Percentiles rank a stretch among this genome's conserved stretches.
Conservation (phyloP, 2,113 vertebrate genomes). For the Catagonus wagneri region DNA sequence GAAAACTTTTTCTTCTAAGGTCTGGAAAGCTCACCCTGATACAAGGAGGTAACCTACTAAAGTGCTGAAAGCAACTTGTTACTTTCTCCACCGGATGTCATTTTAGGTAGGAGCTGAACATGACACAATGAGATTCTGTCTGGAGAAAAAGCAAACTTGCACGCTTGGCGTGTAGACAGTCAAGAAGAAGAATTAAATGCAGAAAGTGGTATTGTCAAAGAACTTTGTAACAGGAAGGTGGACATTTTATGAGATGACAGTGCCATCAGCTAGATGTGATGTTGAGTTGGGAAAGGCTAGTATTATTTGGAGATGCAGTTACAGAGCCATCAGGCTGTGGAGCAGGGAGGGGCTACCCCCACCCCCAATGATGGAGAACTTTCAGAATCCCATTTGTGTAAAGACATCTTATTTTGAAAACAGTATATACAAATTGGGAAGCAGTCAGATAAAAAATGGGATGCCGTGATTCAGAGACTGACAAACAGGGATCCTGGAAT, state of each 20-base stretch:
- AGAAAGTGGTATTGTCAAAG: conserved; percentile 53
- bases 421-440: conserved; percentile 18
- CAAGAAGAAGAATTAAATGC: conserved; percentile 46
- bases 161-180: conserved; percentile 47
- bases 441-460: neutral
- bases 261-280: neutral
- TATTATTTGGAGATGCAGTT: conserved; percentile 21
- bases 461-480: neutral
- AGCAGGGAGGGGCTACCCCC: neutral
- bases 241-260: conserved; percentile 18
- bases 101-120: conserved; percentile 55
- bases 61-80: conserved; percentile 16
- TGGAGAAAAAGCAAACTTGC: conserved; percentile 62
- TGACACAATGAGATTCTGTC: conserved; percentile 66
- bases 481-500: neutral
- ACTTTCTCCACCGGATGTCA: conserved; percentile 56
- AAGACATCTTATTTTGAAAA: conserved; percentile 57
- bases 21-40: neutral
- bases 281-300: conserved; percentile 45
- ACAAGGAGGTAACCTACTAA: neutral
- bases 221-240: conserved; percentile 23
- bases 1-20: conserved; percentile 32
- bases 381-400: neutral
- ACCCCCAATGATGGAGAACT: neutral
- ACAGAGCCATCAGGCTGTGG: neutral